A percentile compares a stretch with the other conserved stretches of the same genome.
Evolutionary conservation across 2,113 vertebrate species (phyloP).

Genomic region (Apteryx owenii): DNA sequence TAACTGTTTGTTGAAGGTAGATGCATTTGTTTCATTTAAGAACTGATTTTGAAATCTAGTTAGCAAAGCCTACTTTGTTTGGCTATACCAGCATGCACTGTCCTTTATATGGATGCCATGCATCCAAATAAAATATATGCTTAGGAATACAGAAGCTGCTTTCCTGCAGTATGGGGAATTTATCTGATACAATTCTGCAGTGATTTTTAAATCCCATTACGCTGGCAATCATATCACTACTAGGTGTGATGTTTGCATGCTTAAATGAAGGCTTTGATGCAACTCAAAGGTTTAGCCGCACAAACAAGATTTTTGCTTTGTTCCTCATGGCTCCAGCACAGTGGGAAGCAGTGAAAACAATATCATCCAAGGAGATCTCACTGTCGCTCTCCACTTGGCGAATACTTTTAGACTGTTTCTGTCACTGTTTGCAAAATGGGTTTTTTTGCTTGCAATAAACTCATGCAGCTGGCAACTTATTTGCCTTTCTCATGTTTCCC

Average conservation of each 20-base stretch:
- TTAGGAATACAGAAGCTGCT: not conserved
- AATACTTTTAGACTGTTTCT: not conserved
- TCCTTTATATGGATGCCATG: not conserved
- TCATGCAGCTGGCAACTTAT: slow-evolving; percentile 18
- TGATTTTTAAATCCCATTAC: not conserved
- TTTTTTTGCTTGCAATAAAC: not conserved
- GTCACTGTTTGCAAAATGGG: not conserved
- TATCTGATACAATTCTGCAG: not conserved
- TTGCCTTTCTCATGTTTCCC: slow-evolving; percentile 54
- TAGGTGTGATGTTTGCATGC: not conserved
- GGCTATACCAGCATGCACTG: fast-evolving
- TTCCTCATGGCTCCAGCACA: not conserved
- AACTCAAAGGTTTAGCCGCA: not conserved
- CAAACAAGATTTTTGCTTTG: not conserved
- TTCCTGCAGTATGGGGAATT: not conserved
- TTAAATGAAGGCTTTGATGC: not conserved
- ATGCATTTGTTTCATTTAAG: not conserved
- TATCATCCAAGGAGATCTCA: not conserved
- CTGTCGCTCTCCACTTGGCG: not conserved
- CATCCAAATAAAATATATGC: fast-evolving
- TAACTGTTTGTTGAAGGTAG: not conserved
- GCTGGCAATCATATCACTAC: not conserved
- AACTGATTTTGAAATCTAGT: not conserved
- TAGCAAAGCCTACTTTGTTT: not conserved
- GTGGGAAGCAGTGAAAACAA: slow-evolving; percentile 13